Evolutionary conservation across 2,797 vertebrate genomes (phyloP).

Genomic region (Acanthornis magna): DNA sequence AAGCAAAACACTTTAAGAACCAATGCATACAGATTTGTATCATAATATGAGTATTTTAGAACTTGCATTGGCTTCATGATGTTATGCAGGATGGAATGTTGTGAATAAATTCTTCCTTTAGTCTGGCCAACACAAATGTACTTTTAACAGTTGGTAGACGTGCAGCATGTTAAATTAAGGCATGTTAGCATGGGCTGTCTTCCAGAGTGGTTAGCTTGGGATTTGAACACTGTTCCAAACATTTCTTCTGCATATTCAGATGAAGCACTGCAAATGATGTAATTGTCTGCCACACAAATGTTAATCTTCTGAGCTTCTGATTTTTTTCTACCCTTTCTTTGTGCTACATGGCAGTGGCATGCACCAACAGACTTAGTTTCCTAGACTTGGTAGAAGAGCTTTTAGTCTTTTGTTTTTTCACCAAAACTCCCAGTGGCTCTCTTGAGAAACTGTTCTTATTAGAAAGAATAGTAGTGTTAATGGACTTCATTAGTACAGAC

Average conservation of each 20-base stretch:
- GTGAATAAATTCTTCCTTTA: conserved; percentile 33
- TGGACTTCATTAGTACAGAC: not conserved
- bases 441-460: not conserved
- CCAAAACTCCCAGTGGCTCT: not conserved
- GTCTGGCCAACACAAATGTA: conserved; percentile 31
- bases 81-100: not conserved
- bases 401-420: not conserved
- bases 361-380: not conserved
- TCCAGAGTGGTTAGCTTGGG: conserved; percentile 16
- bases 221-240: not conserved
- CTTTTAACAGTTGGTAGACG: conserved; percentile 8
- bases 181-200: conserved; percentile 16
- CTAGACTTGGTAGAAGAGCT: not conserved
- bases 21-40: not conserved
- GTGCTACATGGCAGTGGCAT: not conserved
- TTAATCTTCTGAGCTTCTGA: not conserved
- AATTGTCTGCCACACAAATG: not conserved
- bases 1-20: not conserved
- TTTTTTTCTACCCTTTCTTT: not conserved
- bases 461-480: not conserved
- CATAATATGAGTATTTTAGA: not conserved
- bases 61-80: not conserved
- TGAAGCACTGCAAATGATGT: not conserved
- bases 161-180: conserved; percentile 19
- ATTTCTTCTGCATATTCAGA: conserved; percentile 13